Conservation (phyloP, 2,888 invertebrate species). For the Diloba caeruleocephala region DNA sequence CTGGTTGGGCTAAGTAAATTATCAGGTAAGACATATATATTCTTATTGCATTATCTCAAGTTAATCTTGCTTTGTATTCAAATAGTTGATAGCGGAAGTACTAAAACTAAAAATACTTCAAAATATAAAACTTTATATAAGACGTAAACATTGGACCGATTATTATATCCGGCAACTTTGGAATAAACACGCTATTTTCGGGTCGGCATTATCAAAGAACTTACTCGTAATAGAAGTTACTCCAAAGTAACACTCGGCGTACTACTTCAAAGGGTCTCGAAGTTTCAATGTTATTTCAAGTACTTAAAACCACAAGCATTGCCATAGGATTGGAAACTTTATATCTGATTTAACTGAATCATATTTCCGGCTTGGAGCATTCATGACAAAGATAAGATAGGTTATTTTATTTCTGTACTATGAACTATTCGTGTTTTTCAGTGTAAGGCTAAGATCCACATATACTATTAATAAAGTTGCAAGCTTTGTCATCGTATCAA, state of each 20-base stretch:
- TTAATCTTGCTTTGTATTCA: no score
- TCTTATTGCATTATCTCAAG: no score
- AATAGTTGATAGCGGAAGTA: neutral
- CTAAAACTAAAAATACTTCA: neutral
- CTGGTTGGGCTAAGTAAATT: no score
- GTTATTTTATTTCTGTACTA: no score
- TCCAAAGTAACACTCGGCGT: conserved; percentile 24
- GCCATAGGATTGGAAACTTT: conserved; percentile 31
- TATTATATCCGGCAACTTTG: conserved; percentile 32
- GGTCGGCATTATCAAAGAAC: conserved; percentile 43
- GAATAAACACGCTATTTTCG: conserved; percentile 42
- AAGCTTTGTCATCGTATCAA: no score
- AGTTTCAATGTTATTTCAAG: conserved; percentile 47
- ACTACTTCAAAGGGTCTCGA: conserved; percentile 37
- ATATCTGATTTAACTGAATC: conserved; percentile 26
- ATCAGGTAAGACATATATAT: no score
- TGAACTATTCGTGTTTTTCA: neutral
- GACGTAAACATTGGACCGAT: conserved; percentile 4
- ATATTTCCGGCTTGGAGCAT: conserved; percentile 15
- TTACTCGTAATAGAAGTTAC: conserved; percentile 30
- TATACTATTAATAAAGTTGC: no score
- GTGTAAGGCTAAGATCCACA: neutral
- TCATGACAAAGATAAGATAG: no score
- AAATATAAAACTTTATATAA: neutral
- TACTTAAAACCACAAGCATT: conserved; percentile 46